A percentile compares a stretch with the other conserved stretches of the same genome.
These are phyloP conservation scores for Scopus umbretta DNA, from an alignment of 2,113 vertebrate species.

Conservation along the genomic window DNA sequence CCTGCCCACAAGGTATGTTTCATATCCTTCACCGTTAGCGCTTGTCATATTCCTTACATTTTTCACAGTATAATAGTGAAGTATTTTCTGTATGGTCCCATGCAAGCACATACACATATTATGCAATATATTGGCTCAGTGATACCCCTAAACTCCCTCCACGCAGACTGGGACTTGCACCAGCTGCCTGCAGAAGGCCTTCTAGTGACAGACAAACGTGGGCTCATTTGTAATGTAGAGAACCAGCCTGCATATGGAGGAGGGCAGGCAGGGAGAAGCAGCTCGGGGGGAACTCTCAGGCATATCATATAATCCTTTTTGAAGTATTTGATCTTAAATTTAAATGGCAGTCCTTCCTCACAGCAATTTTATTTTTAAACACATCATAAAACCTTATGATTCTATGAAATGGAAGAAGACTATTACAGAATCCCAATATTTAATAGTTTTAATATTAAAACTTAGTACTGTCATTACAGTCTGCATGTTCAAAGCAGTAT, in stretches of 20 bases:
- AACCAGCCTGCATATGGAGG: background rate
- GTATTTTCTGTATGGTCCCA: background rate
- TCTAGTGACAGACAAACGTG: background rate
- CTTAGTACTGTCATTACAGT: background rate
- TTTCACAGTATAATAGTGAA: background rate
- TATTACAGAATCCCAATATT: background rate
- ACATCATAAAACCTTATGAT: background rate
- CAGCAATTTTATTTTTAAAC: slow-evolving; percentile 39
- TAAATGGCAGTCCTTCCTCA: slow-evolving; percentile 17
- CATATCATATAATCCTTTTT: background rate
- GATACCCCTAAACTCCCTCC: background rate
- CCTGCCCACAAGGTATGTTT: background rate
- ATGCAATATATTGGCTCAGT: background rate
- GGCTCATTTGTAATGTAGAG: background rate
- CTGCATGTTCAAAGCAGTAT: background rate
- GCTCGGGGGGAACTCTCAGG: background rate
- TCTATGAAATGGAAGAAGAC: background rate
- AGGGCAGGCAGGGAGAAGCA: background rate
- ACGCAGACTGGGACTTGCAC: background rate
- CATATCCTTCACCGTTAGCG: background rate
- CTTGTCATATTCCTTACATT: background rate
- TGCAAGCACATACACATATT: background rate
- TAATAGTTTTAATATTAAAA: slow-evolving; percentile 26
- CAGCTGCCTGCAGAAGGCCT: background rate
- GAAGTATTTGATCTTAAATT: slow-evolving; percentile 28